Percentiles rank a stretch among this genome's conserved stretches.
These are phyloP conservation scores for Zonotrichia leucophrys DNA, from an alignment of 2,113 vertebrate genomes.

Conservation along the genomic window DNA sequence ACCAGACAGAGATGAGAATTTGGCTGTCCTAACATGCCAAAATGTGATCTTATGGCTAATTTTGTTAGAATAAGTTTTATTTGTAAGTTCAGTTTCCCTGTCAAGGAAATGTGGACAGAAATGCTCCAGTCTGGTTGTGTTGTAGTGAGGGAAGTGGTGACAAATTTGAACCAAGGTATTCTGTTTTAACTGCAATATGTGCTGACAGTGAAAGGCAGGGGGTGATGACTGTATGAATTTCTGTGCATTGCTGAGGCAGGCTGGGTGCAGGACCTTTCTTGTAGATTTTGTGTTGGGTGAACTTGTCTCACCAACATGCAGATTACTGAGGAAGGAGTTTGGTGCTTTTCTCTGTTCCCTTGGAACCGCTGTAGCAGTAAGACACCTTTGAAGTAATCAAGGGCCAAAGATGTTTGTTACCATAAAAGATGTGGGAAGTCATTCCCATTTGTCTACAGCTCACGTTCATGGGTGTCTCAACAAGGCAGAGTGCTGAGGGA, in stretches of 20 bases:
- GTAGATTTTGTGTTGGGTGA: neutral
- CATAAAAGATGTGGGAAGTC: neutral
- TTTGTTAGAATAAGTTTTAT: neutral
- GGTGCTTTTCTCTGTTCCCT: neutral
- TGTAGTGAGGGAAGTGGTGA: neutral
- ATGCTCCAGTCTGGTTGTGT: neutral
- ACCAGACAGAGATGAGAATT: neutral
- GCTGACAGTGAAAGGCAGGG: neutral
- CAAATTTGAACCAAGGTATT: neutral
- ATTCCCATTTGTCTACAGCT: neutral
- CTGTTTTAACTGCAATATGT: neutral
- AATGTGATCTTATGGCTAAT: neutral
- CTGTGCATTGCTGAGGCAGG: neutral
- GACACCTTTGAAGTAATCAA: neutral
- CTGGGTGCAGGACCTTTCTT: neutral
- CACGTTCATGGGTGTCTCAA: neutral
- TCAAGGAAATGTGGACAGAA: neutral
- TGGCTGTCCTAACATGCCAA: neutral
- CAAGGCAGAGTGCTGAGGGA: accelerated
- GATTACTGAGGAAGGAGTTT: neutral
- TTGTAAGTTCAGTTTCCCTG: neutral
- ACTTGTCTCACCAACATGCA: accelerated
- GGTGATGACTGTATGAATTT: neutral
- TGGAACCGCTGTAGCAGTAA: neutral
- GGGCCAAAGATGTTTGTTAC: neutral